Evolutionary conservation across 92 coral and sea anemone genomes (phyloP).

Genomic region (Palythoa caribaeorum): DNA sequence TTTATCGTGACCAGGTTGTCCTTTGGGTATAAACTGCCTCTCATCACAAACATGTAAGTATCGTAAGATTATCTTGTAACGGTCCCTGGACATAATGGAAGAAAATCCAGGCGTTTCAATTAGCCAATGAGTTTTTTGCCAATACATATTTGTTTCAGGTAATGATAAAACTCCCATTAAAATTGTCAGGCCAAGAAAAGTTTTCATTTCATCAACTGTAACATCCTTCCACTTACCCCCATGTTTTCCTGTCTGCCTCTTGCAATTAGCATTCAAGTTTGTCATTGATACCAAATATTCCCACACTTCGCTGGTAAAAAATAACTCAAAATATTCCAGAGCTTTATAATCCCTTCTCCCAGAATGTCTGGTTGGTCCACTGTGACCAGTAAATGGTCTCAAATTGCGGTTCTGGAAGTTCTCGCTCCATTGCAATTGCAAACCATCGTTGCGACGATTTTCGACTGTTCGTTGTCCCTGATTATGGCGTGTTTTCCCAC

Average conservation of each 20-base stretch:
- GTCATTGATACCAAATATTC: neutral
- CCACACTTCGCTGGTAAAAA: neutral
- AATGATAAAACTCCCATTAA: constrained; percentile 16
- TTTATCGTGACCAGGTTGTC: constrained; percentile 18
- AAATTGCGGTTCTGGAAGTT: constrained; percentile 5
- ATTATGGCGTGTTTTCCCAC: neutral
- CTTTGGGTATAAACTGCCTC: constrained; percentile 26
- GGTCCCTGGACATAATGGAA: neutral
- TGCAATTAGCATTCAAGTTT: neutral
- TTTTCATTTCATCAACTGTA: constrained; percentile 1
- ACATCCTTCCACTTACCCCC: neutral
- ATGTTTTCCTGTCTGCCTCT: neutral
- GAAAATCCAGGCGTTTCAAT: neutral
- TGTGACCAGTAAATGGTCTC: neutral
- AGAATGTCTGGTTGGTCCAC: neutral
- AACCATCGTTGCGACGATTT: neutral
- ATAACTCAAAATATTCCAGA: neutral
- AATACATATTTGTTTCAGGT: constrained; percentile 16
- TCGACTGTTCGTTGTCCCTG: neutral
- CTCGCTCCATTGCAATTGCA: neutral
- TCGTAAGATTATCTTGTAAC: neutral
- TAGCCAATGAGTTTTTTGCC: constrained; percentile 14
- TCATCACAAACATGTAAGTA: constrained; percentile 10
- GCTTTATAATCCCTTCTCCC: neutral
- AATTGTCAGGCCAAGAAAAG: constrained; percentile 3